Percentiles rank a stretch among this genome's conserved stretches.
Conservation (phyloP, 2,113 vertebrate genomes). For the Gulo gulo region DNA sequence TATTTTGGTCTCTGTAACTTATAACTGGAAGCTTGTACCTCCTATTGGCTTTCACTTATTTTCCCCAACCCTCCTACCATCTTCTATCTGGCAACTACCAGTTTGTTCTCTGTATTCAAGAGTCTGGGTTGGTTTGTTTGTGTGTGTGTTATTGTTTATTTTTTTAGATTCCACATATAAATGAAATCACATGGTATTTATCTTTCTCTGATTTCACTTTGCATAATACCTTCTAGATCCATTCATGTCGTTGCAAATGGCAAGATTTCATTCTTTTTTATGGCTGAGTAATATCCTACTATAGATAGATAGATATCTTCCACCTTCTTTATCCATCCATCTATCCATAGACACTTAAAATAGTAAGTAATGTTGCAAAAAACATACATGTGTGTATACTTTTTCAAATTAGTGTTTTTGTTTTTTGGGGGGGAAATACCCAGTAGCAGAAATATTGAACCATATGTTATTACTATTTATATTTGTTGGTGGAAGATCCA, state of each 20-base stretch:
- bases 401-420: not conserved
- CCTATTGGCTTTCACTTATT: not conserved
- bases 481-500: not conserved
- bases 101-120: not conserved
- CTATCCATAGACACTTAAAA: not conserved
- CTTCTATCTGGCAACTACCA: not conserved
- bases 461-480: not conserved
- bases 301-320: not conserved
- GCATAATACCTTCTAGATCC: not conserved
- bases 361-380: not conserved
- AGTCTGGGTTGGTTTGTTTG: not conserved
- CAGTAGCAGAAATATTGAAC: not conserved
- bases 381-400: not conserved
- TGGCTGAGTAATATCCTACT: not conserved
- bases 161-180: not conserved
- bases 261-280: not conserved
- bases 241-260: not conserved
- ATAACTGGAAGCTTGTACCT: not conserved
- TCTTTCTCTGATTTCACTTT: not conserved
- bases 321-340: not conserved
- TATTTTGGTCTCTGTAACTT: not conserved
- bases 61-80: not conserved
- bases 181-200: not conserved
- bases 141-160: not conserved
- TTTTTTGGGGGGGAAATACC: not conserved